A percentile compares a stretch with the other conserved stretches of the same genome.
These are phyloP conservation scores for Bombus consobrinus DNA, from an alignment of 1,140 invertebrate genomes.

Conservation along the genomic window DNA sequence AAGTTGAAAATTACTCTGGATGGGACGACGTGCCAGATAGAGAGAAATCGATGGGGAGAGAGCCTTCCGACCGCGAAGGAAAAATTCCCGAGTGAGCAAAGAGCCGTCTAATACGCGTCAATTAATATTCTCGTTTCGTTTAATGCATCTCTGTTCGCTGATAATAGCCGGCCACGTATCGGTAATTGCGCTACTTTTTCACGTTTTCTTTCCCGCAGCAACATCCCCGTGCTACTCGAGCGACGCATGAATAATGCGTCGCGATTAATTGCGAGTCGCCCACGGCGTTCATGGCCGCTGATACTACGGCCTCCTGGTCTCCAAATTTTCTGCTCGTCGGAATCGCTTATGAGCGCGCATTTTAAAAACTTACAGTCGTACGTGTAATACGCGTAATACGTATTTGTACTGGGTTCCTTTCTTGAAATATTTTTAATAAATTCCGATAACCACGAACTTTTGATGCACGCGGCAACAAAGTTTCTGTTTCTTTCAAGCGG, in stretches of 20 bases:
- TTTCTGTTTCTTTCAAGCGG: neutral
- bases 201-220: slow-evolving; percentile 25
- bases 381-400: neutral
- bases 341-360: neutral
- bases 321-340: neutral
- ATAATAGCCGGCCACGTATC: slow-evolving; percentile 38
- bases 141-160: slow-evolving; percentile 32
- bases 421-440: neutral
- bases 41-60: neutral
- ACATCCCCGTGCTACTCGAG: neutral
- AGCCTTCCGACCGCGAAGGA: neutral
- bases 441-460: no score
- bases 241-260: slow-evolving; percentile 32
- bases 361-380: neutral
- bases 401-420: no score
- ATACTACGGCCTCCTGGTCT: neutral
- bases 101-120: slow-evolving; percentile 6
- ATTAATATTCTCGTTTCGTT: slow-evolving; percentile 46
- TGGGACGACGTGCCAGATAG: no score
- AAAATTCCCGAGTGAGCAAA: neutral
- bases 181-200: slow-evolving; percentile 44
- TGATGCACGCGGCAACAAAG: neutral
- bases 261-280: slow-evolving; percentile 39
- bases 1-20: neutral
- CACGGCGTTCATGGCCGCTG: neutral